Base-by-base conservation (phyloP, 37 sponge, comb jelly and placozoan species). In the Beroe ovata region DNA sequence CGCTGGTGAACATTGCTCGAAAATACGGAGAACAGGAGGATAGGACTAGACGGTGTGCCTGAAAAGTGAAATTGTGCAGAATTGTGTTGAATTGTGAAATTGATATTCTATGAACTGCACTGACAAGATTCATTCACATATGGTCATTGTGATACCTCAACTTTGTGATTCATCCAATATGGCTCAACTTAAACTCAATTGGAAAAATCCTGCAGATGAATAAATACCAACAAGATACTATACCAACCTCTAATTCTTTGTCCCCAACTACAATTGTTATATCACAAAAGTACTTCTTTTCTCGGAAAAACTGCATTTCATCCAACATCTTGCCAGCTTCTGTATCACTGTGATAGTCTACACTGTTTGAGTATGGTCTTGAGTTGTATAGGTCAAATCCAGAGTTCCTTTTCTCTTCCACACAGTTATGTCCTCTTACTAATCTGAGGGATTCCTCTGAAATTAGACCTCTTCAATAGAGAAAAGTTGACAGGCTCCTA, bases 241-340 rank as follows among this genome's bases (percentile, higher is more conserved):
- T n/a, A n/a, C n/a, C n/a, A n/a, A 77, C 84, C 54, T 77, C 84
- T 28, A 77, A 19, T 23, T 77, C 84, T 23, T 77, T 77, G 3
- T 77, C 84, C 22, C 84, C 84, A 42, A 77, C 84, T n/a, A 77
- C 84, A 3, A 77, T 77, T 8, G 84, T 77, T 6, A 77, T 42
- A 54, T 77, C 84, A 77, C 84, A 77, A 35, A 77, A 77, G 84
- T 32, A 77, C 47, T 42, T 77, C 84, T 77, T 39, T 40, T 77
- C 84, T 8, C 84, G 42, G 54, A 77, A 77, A 19, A 32, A 77
- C 25, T 77, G 84, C 84, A 77, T 77, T 77, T 77, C 84, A 36
- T 77, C 84, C 84, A 77, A 42, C 84, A 77, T 77, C 84, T 77
- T 77, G 21, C 42, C 21, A 41, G 84, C 84, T 42, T 77, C 84